Base-by-base conservation (phyloP, 2,113 vertebrate genomes). In the Alouatta palliata region DNA sequence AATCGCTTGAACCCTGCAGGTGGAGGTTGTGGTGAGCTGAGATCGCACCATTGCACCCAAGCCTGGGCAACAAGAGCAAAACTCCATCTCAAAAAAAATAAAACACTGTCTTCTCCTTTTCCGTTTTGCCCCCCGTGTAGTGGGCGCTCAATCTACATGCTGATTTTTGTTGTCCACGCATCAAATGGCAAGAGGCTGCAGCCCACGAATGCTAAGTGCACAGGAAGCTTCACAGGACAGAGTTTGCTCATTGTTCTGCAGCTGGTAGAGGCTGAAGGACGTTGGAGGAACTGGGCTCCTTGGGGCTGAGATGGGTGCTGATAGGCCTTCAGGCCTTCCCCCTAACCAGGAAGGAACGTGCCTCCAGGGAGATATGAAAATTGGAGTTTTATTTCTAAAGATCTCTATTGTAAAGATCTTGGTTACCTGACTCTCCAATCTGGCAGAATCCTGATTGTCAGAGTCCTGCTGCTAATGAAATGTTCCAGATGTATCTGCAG, bases 141-240 rank as follows among this genome's bases (percentile, higher is more conserved):
- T 77, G 88, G 64, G 25, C 2, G 30, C 43, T 97, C 87, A 27
- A 61, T 94, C 94, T 95, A 45, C 54, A 75, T 64, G 91, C 87
- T 90, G 89, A 81, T 43, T 68, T 73, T 0, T 80, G 58, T 25
- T 79, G 66, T 83, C 95, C 95, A 0, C 0, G 27, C 47, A 93
- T 32, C 93, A 73, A 45, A 37, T 3, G 49, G 30, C 12, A 80
- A 71, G 19, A 87, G 83, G n/a, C 58, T 97, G 35, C 83, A 68
- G 43, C 52, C 66, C 13, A 76, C 8, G 52, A 61, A 21, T 54
- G 47, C 54, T 70, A 95, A 96, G 45, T 40, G 77, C 47, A 16
- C 23, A 92, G 40, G 54, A 71, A 68, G 49, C 32, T 43, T 68
- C 70, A 10, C 3, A 4, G 30, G n/a, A 25, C n/a, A 23, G 40